Evolutionary conservation across 2,888 invertebrate species (phyloP), one percentile per base, ranked within the genome.

Genomic region (Cheiracanthium punctorium): DNA sequence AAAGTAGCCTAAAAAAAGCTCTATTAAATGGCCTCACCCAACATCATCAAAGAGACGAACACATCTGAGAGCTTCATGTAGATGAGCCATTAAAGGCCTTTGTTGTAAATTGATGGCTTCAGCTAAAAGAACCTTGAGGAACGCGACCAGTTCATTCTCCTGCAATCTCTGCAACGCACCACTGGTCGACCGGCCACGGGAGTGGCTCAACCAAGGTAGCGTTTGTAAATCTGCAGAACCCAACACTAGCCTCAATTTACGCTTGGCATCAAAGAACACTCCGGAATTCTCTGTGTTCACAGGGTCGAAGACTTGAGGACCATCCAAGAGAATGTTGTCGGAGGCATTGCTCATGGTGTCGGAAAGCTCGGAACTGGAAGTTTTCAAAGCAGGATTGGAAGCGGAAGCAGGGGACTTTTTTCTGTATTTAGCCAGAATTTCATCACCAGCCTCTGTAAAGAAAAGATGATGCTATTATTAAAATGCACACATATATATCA

Each of bases 341-440:
- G 80, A 73, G n/a, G 58, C 69, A 76, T 71, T 81, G 37, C 73
- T 80, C 48, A 86, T 75, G 17, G 79, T 80, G 20, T 82, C 88
- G 33, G 73, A 77, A 1, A 80, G 88, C 65, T 88, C 82, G 24
- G 80, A 74, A 29, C 64, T 65, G 5, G 84, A 79, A 1, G 79
- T 71, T 48, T 82, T 80, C n/a, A 67, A 70, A 1, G 88, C 28
- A 17, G 67, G 93, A 80, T 94, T 93, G 91, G 89, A 88, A 58
- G 89, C 89, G 1, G 90, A 87, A 8, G 90, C 84, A 58, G 90
- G 90, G 10, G 90, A 89, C 87, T 92, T 92, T 85, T 95, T 94
- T 2, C 98, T 93, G 92, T 98, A 98, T 92, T 98, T 98, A 64
- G 97, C 98, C 89, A 98, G 93, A 91, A 98, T 98, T 81, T 88